These are phyloP conservation scores for Xenopus borealis DNA, from an alignment of 2,113 vertebrate genomes.

Conservation along the genomic window DNA sequence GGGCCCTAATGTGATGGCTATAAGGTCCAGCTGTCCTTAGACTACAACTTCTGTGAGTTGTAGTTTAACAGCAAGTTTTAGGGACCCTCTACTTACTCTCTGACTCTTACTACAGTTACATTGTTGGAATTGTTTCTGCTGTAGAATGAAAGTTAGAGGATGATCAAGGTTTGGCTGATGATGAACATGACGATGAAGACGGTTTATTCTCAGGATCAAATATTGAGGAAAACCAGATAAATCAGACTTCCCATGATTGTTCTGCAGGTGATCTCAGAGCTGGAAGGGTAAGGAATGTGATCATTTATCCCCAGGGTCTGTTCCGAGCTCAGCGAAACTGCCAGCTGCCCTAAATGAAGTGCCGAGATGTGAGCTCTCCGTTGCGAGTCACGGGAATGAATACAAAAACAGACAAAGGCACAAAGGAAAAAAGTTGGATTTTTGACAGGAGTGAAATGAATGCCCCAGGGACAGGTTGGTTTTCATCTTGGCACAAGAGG, in stretches of 20 bases:
- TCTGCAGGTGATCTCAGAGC: not conserved
- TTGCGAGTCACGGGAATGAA: not conserved
- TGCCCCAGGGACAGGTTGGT: conserved; percentile 20
- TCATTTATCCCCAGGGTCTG: conserved; percentile 9
- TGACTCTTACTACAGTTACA: too few relatives aligned
- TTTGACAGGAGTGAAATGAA: conserved; percentile 14
- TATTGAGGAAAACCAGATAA: not conserved
- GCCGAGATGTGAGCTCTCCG: conserved; percentile 7
- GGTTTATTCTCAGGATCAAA: conserved; percentile 4
- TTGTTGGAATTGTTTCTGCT: too few relatives aligned
- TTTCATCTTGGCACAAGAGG: not conserved
- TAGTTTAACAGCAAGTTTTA: too few relatives aligned
- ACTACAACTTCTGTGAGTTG: too few relatives aligned
- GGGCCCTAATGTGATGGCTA: too few relatives aligned
- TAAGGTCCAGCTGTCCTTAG: too few relatives aligned
- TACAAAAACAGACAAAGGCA: not conserved
- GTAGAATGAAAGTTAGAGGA: too few relatives aligned
- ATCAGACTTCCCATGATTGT: conserved; percentile 3
- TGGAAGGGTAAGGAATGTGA: conserved; percentile 19
- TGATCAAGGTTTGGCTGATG: too few relatives aligned
- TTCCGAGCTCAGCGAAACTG: not conserved
- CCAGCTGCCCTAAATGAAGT: conserved; percentile 22
- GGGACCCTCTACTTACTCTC: too few relatives aligned
- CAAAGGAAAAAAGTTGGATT: conserved; percentile 8
- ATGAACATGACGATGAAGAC: too few relatives aligned